These are phyloP conservation scores for Hycleus cichorii DNA, from an alignment of 1,140 invertebrate genomes.

Conservation along the genomic window DNA sequence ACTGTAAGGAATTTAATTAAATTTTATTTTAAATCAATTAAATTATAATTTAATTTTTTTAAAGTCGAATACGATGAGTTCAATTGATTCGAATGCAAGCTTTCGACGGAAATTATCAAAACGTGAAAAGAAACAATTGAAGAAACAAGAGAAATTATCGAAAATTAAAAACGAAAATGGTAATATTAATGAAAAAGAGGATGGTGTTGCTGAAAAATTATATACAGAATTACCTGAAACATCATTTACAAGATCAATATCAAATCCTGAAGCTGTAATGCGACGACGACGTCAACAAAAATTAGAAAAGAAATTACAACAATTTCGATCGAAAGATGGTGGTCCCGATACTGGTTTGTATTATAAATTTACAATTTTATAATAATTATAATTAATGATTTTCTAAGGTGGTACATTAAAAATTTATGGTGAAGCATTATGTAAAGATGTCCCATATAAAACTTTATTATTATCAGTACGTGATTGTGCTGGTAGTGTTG, in stretches of 20 bases:
- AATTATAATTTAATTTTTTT: too few relatives aligned
- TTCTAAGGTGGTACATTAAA: slow-evolving; percentile 84
- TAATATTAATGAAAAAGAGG: slow-evolving; percentile 65
- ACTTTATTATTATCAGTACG: slow-evolving; percentile 89
- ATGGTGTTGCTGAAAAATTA: slow-evolving; percentile 84
- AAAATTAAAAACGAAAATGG: slow-evolving; percentile 71
- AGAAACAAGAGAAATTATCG: slow-evolving; percentile 92
- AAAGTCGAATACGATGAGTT: slow-evolving; percentile 49
- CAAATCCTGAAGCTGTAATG: slow-evolving; percentile 99
- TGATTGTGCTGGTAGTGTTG: slow-evolving; percentile 85
- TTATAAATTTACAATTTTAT: neutral
- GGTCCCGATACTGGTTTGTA: slow-evolving; percentile 71
- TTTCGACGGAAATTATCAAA: slow-evolving; percentile 94
- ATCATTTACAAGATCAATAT: slow-evolving; percentile 96
- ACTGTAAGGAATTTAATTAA: slow-evolving; percentile 42
- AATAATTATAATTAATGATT: neutral
- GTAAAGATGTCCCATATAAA: slow-evolving; percentile 97
- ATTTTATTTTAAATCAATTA: slow-evolving; percentile 19
- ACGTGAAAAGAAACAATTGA: slow-evolving; percentile 95
- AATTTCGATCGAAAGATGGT: slow-evolving; percentile 88
- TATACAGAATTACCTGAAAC: slow-evolving; percentile 97
- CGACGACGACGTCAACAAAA: slow-evolving; percentile 92
- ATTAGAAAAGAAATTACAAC: slow-evolving; percentile 91
- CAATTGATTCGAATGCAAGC: slow-evolving; percentile 54
- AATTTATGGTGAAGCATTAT: slow-evolving; percentile 95